Base-by-base conservation (phyloP, 2,888 invertebrate genomes). In the Elegia similella region DNA sequence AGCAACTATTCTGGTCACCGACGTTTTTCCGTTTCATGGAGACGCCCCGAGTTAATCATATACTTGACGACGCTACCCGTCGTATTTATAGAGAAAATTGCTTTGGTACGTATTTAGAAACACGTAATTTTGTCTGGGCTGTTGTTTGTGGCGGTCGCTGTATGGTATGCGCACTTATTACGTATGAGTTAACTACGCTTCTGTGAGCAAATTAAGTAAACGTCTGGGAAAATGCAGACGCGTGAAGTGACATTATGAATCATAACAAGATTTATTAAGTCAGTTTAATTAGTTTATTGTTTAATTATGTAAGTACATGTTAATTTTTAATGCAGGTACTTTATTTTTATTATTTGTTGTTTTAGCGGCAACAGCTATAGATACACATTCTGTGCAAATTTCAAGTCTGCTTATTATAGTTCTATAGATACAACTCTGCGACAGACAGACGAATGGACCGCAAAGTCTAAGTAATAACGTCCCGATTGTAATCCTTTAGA, bases 1-100 rank as follows among this genome's bases (percentile, higher is more conserved):
- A 76, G 78, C 73, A 72, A 81, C 74, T 90, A 89, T 90, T 89
- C 89, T 75, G 73, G 83, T 78, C 73, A 68, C 68, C 83, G 80
- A 86, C 86, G 88, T 85, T 89, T 89, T 88, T 88, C 88, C 88
- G 87, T 81, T 84, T 78, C 80, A 79, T 77, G 80, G 83, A 87
- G 87, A 89, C 87, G 84, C 81, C 80, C 74, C 79, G 78, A 78
- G 82, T 86, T 87, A 85, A 87, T 90, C 87, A 88, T 86, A 80
- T 77, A 80, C 77, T 81, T 82, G 82, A 83, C 82, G 84, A 78
- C 77, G 76, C 75, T 77, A 76, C 65, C 74, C 67, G 78, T 63
- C 75, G 73, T 88, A 86, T 88, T 87, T 84, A 78, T 84, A 85
- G 84, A 77, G 72, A 73, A 80, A 80, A 82, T 78, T 81, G 75